Evolutionary conservation across 1,140 invertebrate genomes (phyloP).

Genomic region (Nylanderia fulva): DNA sequence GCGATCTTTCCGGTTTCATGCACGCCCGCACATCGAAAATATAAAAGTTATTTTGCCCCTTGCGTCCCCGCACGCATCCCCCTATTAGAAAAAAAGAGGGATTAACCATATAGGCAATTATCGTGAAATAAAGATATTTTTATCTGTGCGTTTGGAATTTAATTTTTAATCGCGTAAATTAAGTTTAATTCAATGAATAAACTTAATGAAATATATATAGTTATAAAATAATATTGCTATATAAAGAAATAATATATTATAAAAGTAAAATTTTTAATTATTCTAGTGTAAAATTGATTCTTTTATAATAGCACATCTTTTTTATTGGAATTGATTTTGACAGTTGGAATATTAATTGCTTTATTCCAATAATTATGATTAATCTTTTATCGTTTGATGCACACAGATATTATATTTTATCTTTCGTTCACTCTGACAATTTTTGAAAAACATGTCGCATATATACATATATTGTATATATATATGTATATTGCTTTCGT

Average conservation of each 20-base stretch:
- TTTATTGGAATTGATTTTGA: too few relatives aligned
- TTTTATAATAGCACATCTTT: too few relatives aligned
- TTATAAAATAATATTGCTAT: too few relatives aligned
- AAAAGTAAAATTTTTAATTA: constrained; percentile 27
- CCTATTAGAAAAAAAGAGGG: too few relatives aligned
- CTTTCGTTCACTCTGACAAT: background rate
- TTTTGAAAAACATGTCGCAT: constrained; percentile 5
- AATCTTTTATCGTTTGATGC: too few relatives aligned
- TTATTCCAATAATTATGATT: too few relatives aligned
- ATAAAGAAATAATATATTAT: too few relatives aligned
- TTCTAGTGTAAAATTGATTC: constrained; percentile 4
- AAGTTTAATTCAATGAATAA: too few relatives aligned
- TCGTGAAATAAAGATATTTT: background rate
- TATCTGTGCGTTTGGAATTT: background rate
- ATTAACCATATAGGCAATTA: background rate
- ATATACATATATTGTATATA: too few relatives aligned
- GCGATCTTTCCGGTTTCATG: constrained; percentile 29
- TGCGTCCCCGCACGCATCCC: background rate
- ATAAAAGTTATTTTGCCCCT: background rate
- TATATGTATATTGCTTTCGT: too few relatives aligned
- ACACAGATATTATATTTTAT: background rate
- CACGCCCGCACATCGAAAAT: background rate
- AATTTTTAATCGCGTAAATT: constrained; percentile 4
- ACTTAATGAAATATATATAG: too few relatives aligned
- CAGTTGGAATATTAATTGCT: too few relatives aligned